Evolutionary conservation across 2,113 vertebrate species (phyloP), one percentile per base, ranked within the genome.

Genomic region (Morone chrysops): DNA sequence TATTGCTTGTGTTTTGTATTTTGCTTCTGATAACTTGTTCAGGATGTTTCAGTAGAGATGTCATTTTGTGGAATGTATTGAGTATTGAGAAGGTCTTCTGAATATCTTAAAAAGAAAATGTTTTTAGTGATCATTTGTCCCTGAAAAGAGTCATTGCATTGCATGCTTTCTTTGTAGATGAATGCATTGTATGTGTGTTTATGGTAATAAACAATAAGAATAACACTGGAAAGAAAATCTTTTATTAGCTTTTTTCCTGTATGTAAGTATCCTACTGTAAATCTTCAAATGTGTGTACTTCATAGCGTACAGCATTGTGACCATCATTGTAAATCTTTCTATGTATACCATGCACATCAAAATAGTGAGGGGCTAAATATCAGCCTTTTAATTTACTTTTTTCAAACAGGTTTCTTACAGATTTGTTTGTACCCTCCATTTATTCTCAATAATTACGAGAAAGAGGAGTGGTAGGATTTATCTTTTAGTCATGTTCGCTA

Each of bases 171-270:
- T 71, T 83, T 75, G 67, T 63, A 62, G n/a, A 68, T 51, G 0
- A 54, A 11, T 59, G 10, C 1, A 18, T 70, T 81, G 71, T 68
- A 22, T 63, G 25, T 67, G 51, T 45, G 14, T 13, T 56, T 48
- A 62, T 57, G 9, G 2, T 73, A 87, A 85, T 89, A 87, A 90
- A 90, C 5, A 73, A 56, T 62, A 9, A 25, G 31, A 31, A 31
- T 31, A 4, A 59, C 22, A 66, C 17, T 77, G 4, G 2, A 72
- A 82, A 51, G 1, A 72, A 70, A 47, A 9, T 18, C 8, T 63
- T 60, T 18, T 13, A 4, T 43, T 57, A 17, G 18, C 2, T 66
- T 50, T 53, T 73, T 48, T 31, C 40, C 14, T 65, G 2, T 25
- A 13, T 45, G 0, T 17, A 22, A 43, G 11, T 25, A 68, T 1